These are phyloP conservation scores for Tachyglossus aculeatus DNA, from an alignment of 2,797 vertebrate species.

Conservation along the genomic window DNA sequence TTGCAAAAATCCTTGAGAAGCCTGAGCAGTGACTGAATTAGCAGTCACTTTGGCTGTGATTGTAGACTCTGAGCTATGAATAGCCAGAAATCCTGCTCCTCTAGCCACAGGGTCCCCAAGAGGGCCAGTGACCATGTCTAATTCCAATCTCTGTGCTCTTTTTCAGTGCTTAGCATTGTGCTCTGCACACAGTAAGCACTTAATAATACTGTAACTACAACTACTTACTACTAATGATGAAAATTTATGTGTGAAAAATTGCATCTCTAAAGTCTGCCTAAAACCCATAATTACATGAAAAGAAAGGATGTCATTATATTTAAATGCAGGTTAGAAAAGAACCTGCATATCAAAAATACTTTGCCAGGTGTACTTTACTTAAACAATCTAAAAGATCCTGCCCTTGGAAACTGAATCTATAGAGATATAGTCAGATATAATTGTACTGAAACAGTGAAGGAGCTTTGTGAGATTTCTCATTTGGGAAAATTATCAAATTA, in stretches of 20 bases:
- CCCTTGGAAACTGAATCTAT: not conserved
- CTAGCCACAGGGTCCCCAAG: no score
- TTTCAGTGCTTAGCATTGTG: not conserved
- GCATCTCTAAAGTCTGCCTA: not conserved
- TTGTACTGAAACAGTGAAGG: conserved; percentile 1
- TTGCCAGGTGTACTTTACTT: conserved; percentile 9
- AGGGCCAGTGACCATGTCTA: no score
- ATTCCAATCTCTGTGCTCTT: not conserved
- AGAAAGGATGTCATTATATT: no score
- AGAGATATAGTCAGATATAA: conserved; percentile 12
- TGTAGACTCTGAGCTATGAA: no score
- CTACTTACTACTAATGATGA: no score
- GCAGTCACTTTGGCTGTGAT: no score
- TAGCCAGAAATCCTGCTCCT: no score
- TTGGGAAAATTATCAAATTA: conserved; percentile 30
- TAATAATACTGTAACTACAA: no score
- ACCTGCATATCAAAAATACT: conserved; percentile 14
- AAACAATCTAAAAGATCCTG: not conserved
- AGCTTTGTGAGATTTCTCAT: conserved; percentile 26
- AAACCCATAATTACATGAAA: no score
- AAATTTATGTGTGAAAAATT: not conserved
- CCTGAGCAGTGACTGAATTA: no score
- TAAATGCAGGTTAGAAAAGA: no score
- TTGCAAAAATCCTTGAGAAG: no score
- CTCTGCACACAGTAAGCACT: not conserved